These are phyloP conservation scores for Saimiri boliviensis DNA, from an alignment of 2,113 vertebrate species.

Conservation along the genomic window DNA sequence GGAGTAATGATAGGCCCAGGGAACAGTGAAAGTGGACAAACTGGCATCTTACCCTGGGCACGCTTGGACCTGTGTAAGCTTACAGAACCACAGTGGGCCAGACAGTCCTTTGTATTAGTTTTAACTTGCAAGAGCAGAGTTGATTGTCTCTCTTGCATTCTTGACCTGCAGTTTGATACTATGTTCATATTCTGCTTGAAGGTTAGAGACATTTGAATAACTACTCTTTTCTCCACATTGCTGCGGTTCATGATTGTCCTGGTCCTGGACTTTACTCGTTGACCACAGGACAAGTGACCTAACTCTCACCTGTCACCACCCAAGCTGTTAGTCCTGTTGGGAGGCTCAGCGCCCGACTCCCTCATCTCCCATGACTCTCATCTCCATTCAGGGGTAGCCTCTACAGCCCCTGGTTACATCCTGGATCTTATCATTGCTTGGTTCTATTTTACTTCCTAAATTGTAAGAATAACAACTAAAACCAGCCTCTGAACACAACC, in stretches of 20 bases:
- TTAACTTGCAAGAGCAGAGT: background rate
- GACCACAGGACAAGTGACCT: background rate
- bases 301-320: background rate
- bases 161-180: background rate
- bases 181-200: background rate
- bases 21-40: background rate
- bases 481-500: background rate
- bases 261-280: background rate
- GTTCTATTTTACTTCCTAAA: background rate
- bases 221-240: background rate
- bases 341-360: background rate
- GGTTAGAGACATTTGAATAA: background rate
- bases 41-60: background rate
- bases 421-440: background rate
- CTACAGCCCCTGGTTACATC: background rate
- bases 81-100: background rate
- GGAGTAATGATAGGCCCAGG: background rate
- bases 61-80: background rate
- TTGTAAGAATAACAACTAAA: background rate
- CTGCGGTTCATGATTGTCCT: background rate
- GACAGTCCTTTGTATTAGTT: background rate
- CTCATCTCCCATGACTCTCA: background rate
- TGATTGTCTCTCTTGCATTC: background rate
- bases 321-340: background rate
- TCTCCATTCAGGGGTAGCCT: background rate